These are phyloP conservation scores for Gallinago jamesoni DNA, from an alignment of 2,113 vertebrate species.

Conservation along the genomic window DNA sequence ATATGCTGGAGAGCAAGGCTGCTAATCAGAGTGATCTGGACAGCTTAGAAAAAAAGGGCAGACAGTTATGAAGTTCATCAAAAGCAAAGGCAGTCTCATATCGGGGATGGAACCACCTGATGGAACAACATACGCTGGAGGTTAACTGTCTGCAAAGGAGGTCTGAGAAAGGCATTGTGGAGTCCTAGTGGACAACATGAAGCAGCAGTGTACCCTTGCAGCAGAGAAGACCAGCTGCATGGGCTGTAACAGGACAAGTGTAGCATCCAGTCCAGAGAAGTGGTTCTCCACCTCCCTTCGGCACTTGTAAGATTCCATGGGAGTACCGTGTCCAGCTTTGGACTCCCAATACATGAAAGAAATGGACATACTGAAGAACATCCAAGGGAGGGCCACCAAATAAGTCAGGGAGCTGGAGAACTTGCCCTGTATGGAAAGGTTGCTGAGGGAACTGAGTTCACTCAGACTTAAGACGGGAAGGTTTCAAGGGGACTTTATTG, in stretches of 20 bases:
- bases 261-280: background rate
- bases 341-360: background rate
- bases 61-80: background rate
- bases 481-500: background rate
- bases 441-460: background rate
- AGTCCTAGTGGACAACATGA: background rate
- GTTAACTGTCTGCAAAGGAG: background rate
- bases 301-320: background rate
- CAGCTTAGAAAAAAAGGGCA: background rate
- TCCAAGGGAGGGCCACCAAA: background rate
- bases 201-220: background rate
- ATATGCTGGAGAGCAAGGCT: background rate
- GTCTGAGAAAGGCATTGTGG: background rate
- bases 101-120: background rate
- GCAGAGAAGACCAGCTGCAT: background rate
- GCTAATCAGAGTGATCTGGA: background rate
- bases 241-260: background rate
- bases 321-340: background rate
- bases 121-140: background rate
- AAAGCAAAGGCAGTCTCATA: background rate
- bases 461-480: background rate
- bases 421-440: background rate
- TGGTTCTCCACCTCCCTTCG: background rate
- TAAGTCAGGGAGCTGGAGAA: background rate
- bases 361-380: background rate